These are phyloP conservation scores for Drosophila testacea DNA, from an alignment of 2,888 invertebrate species.

Conservation along the genomic window DNA sequence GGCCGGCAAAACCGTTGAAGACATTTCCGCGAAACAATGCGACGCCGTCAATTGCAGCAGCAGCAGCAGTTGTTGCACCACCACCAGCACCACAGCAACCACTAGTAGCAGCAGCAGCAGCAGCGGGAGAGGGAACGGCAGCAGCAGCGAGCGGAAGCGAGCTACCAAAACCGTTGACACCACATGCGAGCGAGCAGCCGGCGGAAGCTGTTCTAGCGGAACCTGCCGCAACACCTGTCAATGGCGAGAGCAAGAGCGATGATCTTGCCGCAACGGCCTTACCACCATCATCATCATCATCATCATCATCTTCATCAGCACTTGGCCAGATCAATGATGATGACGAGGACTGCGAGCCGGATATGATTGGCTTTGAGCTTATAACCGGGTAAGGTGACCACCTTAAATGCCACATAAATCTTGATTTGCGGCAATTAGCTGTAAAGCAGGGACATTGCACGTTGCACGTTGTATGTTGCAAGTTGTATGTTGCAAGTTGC, in stretches of 20 bases:
- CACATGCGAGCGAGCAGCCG: slow-evolving; percentile 65
- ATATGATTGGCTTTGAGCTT: slow-evolving; percentile 96
- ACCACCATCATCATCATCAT: slow-evolving; percentile 40
- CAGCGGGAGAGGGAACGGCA: slow-evolving; percentile 43
- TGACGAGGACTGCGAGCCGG: slow-evolving; percentile 95
- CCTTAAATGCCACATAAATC: slow-evolving; percentile 55
- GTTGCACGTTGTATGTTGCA: slow-evolving; percentile 3
- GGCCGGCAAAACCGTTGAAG: slow-evolving; percentile 84
- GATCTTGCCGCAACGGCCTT: slow-evolving; percentile 59
- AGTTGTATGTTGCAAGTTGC: slow-evolving; percentile 1
- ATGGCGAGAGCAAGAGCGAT: slow-evolving; percentile 72
- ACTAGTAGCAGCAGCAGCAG: slow-evolving; percentile 37
- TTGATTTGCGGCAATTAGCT: slow-evolving; percentile 63
- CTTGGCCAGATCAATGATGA: slow-evolving; percentile 87
- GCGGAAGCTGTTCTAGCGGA: slow-evolving; percentile 73
- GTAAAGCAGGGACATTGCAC: slow-evolving; percentile 46
- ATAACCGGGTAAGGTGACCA: slow-evolving; percentile 90
- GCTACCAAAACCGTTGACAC: slow-evolving; percentile 83
- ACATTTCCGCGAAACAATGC: slow-evolving; percentile 84
- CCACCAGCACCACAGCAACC: slow-evolving; percentile 25
- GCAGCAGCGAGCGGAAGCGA: slow-evolving; percentile 75
- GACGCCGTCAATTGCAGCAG: slow-evolving; percentile 76
- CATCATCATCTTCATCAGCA: slow-evolving; percentile 25
- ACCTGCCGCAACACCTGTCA: slow-evolving; percentile 56
- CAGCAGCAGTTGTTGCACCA: slow-evolving; percentile 23